Evolutionary conservation across 2,888 invertebrate species (phyloP).

Genomic region (Cryptocephalus moraei): DNA sequence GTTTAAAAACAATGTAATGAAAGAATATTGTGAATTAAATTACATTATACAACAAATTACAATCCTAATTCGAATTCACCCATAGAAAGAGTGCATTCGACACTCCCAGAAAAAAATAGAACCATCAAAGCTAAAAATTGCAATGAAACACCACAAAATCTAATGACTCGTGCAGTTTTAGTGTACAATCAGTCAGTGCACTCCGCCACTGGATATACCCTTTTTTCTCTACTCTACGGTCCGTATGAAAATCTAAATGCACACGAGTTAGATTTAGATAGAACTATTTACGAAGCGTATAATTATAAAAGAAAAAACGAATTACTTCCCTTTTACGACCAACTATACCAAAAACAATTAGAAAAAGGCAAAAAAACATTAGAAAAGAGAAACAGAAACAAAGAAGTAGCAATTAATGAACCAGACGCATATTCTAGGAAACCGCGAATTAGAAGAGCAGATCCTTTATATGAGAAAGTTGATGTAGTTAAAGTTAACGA

Average conservation of each 20-base stretch:
- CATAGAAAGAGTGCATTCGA: background rate
- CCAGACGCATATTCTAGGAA: no score
- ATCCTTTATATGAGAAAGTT: no score
- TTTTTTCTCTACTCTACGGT: background rate
- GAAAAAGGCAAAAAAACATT: no score
- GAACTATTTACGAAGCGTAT: background rate
- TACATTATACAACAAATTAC: background rate
- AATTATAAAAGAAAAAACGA: background rate
- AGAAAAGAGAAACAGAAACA: no score
- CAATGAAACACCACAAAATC: background rate
- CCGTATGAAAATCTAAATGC: background rate
- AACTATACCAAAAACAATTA: background rate
- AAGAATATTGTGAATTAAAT: slow-evolving; percentile 2
- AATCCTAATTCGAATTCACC: slow-evolving; percentile 1
- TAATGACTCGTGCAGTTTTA: background rate
- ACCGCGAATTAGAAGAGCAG: no score
- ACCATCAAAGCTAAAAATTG: slow-evolving; percentile 2
- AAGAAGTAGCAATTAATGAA: no score
- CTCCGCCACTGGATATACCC: background rate
- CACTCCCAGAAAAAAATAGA: background rate
- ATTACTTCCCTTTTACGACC: background rate
- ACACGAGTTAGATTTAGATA: background rate
- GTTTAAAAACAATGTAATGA: no score
- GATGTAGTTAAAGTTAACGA: no score
- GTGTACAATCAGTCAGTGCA: background rate